Percentiles rank a stretch among this genome's conserved stretches.
phyloP scores from a whole-genome alignment of 2,113 vertebrate species.

The Etia nguti region DNA sequence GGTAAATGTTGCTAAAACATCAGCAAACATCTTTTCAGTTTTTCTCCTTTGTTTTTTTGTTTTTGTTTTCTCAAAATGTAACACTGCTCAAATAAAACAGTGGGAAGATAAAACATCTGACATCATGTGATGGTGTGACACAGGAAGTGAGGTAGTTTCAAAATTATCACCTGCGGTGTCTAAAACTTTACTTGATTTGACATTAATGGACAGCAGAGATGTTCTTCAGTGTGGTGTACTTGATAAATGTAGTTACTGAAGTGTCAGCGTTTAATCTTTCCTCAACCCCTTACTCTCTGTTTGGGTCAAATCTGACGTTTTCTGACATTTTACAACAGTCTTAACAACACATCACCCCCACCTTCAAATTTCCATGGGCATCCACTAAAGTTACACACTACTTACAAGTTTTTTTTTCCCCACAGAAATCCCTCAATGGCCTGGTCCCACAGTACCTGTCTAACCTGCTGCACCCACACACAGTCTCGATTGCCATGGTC shows the following conservation, averaged over 20 bases:
- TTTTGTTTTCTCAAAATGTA: neutral
- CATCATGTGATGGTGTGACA: neutral
- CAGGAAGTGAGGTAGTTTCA: neutral
- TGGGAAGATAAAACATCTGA: rapidly evolving
- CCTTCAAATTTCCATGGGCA: rapidly evolving
- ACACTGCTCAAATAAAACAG: rapidly evolving
- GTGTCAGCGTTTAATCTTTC: rapidly evolving
- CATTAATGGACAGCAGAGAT: rapidly evolving
- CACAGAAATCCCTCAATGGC: rapidly evolving
- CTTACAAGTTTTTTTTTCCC: neutral
- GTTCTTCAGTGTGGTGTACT: rapidly evolving
- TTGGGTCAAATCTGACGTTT: rapidly evolving
- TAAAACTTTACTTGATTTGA: rapidly evolving
- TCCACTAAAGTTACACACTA: neutral
- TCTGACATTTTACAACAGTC: neutral
- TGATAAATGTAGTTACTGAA: neutral
- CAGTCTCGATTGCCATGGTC: too few relatives aligned
- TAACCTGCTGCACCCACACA: neutral
- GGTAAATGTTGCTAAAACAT: rapidly evolving
- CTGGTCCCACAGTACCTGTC: neutral
- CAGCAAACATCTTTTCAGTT: neutral
- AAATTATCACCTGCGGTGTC: rapidly evolving
- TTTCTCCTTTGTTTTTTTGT: neutral
- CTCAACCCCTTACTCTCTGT: neutral
- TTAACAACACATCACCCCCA: neutral